Base-by-base conservation (phyloP, 23 tunicate species). In the Botrylloides violaceus region DNA sequence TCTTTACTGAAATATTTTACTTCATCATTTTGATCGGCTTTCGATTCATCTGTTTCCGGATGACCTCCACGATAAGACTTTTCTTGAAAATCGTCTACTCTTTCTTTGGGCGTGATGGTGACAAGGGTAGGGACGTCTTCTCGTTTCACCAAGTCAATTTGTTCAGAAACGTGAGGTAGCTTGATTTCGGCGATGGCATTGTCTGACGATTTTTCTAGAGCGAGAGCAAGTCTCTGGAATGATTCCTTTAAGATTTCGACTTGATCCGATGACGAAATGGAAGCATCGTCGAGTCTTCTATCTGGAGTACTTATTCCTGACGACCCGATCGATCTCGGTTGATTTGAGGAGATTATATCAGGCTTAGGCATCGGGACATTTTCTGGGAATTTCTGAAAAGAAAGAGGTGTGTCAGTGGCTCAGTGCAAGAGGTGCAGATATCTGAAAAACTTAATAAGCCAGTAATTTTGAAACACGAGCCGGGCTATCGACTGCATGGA, bases 271-370 rank as follows among this genome's bases (percentile, higher is more conserved):
- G 64, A 59, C 3, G 33, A 28, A 4, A 27, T 31, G 7, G 64
- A 59, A 7, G 26, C 29, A 3, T 33, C 33, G 32, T 63, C 70
- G 70, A 7, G 26, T 21, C 36, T 25, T 3, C 70, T 31, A 3
- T 63, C 33, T 3, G 70, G 70, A 3, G 70, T 63, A 3, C n/a
- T 33, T 19, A 63, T 63, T 63, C 12, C 7, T 3, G 12, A 31
- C 4, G 65, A 4, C 18, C 48, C 58, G 31, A 48, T 57, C 1
- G 32, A 3, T n/a, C 37, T 43, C 1, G 94, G 94, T 37, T 85
- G 84, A 32, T 85, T 79, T 1, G 94, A 79, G 32, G 79, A 83
- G 32, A 85, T 85, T 29, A 85, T 85, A 49, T 85, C 94, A 15
- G 94, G 94, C 34, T 77, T 83, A 6, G 84, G 84, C 70, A 63